phyloP scores from a whole-genome alignment of 2,797 vertebrate species.

The Poeciliopsis gracilis region DNA sequence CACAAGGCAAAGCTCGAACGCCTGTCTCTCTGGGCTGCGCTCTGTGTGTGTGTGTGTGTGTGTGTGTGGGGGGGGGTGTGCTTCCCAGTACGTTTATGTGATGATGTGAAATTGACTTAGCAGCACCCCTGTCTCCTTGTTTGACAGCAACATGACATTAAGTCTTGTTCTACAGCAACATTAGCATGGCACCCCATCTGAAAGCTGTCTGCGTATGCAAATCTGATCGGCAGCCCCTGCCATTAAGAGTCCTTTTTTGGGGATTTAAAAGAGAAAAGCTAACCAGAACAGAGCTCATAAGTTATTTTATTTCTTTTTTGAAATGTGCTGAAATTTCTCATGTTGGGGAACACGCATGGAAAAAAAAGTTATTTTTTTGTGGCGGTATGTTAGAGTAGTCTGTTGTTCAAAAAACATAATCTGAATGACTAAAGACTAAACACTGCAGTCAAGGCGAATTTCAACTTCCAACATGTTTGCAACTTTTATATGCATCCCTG shows the following conservation, averaged over 20 bases:
- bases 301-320: slow-evolving; percentile 64
- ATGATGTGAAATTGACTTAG: slow-evolving; percentile 64
- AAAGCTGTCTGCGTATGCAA: slow-evolving; percentile 67
- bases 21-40: slow-evolving; percentile 29
- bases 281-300: slow-evolving; percentile 37
- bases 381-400: background rate
- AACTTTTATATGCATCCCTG: background rate
- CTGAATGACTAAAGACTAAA: background rate
- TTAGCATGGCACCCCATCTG: slow-evolving; percentile 62
- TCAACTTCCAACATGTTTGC: background rate
- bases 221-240: slow-evolving; percentile 58
- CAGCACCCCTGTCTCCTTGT: slow-evolving; percentile 54
- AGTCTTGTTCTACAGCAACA: slow-evolving; percentile 75
- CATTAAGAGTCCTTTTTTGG: slow-evolving; percentile 49
- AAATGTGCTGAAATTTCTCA: slow-evolving; percentile 35
- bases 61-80: slow-evolving; percentile 6
- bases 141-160: slow-evolving; percentile 75
- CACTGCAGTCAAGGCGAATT: background rate
- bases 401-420: background rate
- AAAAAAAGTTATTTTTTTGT: slow-evolving; percentile 16
- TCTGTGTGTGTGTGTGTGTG: slow-evolving; percentile 6
- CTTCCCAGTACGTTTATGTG: background rate
- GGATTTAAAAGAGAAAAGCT: slow-evolving; percentile 45
- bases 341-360: slow-evolving; percentile 37
- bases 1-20: slow-evolving; percentile 46